These are phyloP conservation scores for Eupithecia vulgata DNA, from an alignment of 2,888 invertebrate genomes.

Conservation along the genomic window DNA sequence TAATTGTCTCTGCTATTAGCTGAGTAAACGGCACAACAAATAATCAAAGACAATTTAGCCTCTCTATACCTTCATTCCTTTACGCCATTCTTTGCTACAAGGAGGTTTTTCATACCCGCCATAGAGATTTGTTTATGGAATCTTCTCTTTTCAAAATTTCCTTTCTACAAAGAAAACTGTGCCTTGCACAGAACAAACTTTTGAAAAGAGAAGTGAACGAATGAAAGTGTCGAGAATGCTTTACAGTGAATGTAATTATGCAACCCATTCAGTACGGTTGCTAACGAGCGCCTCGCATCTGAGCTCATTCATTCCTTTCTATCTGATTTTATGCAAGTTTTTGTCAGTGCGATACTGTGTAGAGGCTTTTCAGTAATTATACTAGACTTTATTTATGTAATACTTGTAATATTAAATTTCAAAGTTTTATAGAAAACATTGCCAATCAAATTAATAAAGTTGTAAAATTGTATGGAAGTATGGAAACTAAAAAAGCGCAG, in stretches of 20 bases:
- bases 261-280: constrained; percentile 57
- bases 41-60: background rate
- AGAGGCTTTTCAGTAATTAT: background rate
- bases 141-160: background rate
- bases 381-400: background rate
- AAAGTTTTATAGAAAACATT: too few species aligned
- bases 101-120: background rate
- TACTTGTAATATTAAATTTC: too few species aligned
- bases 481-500: too few species aligned
- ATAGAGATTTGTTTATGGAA: background rate
- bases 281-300: constrained; percentile 35
- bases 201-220: constrained; percentile 49
- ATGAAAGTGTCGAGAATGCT: constrained; percentile 49
- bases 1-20: too few species aligned
- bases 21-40: background rate
- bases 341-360: background rate
- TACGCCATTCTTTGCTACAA: too few species aligned
- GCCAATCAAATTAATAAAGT: too few species aligned
- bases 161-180: background rate
- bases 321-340: constrained; percentile 26
- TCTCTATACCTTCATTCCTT: too few species aligned
- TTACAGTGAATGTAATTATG: constrained; percentile 66
- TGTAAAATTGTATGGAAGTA: too few species aligned
- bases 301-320: constrained; percentile 24
- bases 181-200: background rate